These are phyloP conservation scores for Pholis gunnellus DNA, from an alignment of 2,113 vertebrate species.

Conservation along the genomic window DNA sequence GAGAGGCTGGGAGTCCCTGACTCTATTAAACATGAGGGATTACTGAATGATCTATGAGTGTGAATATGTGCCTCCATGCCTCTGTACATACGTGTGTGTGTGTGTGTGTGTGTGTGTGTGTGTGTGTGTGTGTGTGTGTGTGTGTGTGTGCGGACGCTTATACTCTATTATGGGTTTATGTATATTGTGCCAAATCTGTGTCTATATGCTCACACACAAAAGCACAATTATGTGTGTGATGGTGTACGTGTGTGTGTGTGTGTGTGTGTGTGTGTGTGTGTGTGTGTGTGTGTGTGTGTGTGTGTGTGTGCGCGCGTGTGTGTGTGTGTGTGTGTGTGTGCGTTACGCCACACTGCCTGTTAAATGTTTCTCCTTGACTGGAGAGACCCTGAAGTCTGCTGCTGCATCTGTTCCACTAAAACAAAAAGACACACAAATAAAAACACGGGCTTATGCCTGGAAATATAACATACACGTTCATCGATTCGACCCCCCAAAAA, in stretches of 20 bases:
- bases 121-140: background rate
- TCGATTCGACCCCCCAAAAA: background rate
- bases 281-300: background rate
- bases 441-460: background rate
- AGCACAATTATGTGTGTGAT: conserved; percentile 21
- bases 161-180: background rate
- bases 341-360: conserved; percentile 43
- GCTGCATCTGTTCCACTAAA: conserved; percentile 57
- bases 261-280: conserved; percentile 16
- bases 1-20: conserved; percentile 11
- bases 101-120: background rate
- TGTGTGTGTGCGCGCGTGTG: conserved; percentile 6
- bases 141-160: background rate
- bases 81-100: background rate
- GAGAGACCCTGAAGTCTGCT: conserved; percentile 60
- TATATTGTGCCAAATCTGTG: conserved; percentile 7
- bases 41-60: conserved; percentile 11
- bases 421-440: conserved; percentile 1
- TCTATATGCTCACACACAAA: conserved; percentile 1
- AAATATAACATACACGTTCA: conserved; percentile 17
- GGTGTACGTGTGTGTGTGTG: background rate
- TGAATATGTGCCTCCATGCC: background rate
- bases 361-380: conserved; percentile 76
- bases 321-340: conserved; percentile 2
- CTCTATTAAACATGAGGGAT: conserved; percentile 35